Base-by-base conservation (phyloP, 37 sponge, comb jelly and placozoan genomes). In the Spongilla lacustris region DNA sequence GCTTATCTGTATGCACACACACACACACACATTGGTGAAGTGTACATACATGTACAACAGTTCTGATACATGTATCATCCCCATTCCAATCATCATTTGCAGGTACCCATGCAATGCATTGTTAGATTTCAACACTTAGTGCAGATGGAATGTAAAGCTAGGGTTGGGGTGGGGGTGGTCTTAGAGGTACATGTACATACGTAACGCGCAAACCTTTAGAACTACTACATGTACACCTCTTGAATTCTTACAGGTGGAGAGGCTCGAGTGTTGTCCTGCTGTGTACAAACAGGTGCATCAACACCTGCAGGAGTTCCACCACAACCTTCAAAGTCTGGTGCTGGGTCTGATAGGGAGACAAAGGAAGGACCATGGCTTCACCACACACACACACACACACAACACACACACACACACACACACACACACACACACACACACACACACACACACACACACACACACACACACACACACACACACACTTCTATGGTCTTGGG, bases 401-500 rank as follows among this genome's bases (percentile, higher is more conserved):
- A 70, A n/a, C n/a, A 70, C 71, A 70, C 28, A 70, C 71, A 70
- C 28, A 28, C 71, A 70, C 28, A 70, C 71, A 70, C 71, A 70
- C 26, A 70, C 71, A 70, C 71, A 28, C 71, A 70, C 71, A 70
- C 71, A 70, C 71, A 28, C 28, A 28, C 71, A 70, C 71, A 70
- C 71, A 70, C 28, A 70, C 71, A 70, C 71, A 70, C 71, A 70
- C 71, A 70, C 71, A 70, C 73, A 73, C 24, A 73, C 26, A 73
- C 26, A 73, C 73, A 77, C 22, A 11, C 49, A 77, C 49, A 77
- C 79, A 76, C 79, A 77, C 79, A 77, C 79, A 35, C 79, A 77
- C 50, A 77, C 79, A 77, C 79, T 19, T 0, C 10, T 14, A 73
- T n/a, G 12, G 17, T 17, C 21, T 1, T 14, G 11, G 1, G 19